These are phyloP conservation scores for Brachypterus glaber DNA, from an alignment of 2,888 invertebrate species.

Conservation along the genomic window DNA sequence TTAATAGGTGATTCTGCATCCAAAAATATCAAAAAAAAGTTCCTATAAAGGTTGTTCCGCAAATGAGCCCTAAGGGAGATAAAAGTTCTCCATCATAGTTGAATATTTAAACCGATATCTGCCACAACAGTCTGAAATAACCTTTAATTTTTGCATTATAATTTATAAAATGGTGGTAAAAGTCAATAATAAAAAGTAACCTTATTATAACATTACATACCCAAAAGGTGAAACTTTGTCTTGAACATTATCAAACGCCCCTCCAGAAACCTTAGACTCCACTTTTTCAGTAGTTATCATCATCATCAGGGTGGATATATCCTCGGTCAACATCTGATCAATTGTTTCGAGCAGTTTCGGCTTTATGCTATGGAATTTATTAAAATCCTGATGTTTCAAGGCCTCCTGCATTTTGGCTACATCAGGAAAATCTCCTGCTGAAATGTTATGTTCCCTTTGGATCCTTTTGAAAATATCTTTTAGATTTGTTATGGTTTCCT, in stretches of 20 bases:
- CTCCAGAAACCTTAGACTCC: slow-evolving; percentile 53
- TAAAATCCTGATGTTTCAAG: slow-evolving; percentile 81
- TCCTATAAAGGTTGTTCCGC: too few relatives aligned
- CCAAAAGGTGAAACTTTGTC: slow-evolving; percentile 78
- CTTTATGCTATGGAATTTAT: slow-evolving; percentile 84
- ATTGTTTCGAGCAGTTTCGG: slow-evolving; percentile 84
- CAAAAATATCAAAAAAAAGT: too few relatives aligned
- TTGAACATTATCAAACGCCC: slow-evolving; percentile 87
- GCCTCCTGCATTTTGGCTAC: slow-evolving; percentile 87
- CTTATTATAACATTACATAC: too few relatives aligned
- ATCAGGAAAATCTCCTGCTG: slow-evolving; percentile 96
- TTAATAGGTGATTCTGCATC: too few relatives aligned
- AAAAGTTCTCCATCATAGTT: too few relatives aligned
- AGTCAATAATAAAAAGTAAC: too few relatives aligned
- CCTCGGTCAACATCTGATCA: slow-evolving; percentile 89
- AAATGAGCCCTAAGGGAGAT: too few relatives aligned
- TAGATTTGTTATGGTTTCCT: slow-evolving; percentile 88
- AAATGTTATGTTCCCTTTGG: slow-evolving; percentile 86
- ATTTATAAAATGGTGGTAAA: too few relatives aligned
- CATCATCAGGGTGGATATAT: slow-evolving; percentile 90
- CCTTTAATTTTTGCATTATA: too few relatives aligned
- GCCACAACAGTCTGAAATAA: too few relatives aligned
- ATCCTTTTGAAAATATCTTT: slow-evolving; percentile 79
- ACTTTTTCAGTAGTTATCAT: slow-evolving; percentile 64
- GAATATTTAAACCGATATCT: too few relatives aligned